Percentiles rank a stretch among this genome's conserved stretches.
Conservation (phyloP, 1,140 invertebrate genomes). For the Drosophila paulistorum region DNA sequence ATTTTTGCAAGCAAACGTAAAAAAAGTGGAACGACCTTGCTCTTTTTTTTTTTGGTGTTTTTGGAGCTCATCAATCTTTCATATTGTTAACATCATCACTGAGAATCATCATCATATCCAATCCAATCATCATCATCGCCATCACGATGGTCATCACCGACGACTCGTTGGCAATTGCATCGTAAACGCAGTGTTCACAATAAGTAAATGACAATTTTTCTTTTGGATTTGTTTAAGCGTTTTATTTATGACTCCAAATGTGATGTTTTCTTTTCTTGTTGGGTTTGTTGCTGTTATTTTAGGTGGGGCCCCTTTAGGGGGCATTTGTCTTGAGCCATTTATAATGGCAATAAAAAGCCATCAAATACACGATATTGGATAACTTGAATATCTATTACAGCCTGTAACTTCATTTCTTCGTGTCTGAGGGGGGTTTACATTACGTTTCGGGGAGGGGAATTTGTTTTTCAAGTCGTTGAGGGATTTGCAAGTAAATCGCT, state of each 20-base stretch:
- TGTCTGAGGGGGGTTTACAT: too few relatives aligned
- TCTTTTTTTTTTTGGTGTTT: background rate
- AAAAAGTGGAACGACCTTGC: conserved; percentile 55
- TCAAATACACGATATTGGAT: conserved; percentile 2
- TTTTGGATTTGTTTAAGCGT: conserved; percentile 40
- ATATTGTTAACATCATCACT: conserved; percentile 20
- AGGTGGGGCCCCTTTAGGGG: background rate
- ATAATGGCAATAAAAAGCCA: conserved; percentile 28
- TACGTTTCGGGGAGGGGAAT: background rate
- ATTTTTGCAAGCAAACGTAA: conserved; percentile 42
- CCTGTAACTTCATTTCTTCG: background rate
- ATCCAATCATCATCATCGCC: conserved; percentile 4
- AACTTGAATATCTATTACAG: conserved; percentile 25
- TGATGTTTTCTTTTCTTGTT: background rate
- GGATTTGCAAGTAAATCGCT: conserved; percentile 18
- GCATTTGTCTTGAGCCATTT: conserved; percentile 11
- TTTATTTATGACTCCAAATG: conserved; percentile 23
- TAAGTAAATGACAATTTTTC: conserved; percentile 30
- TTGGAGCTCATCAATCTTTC: conserved; percentile 49
- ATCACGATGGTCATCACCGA: conserved; percentile 13
- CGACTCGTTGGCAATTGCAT: conserved; percentile 34
- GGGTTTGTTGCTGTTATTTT: background rate
- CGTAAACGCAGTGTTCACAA: conserved; percentile 33
- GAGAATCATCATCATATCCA: conserved; percentile 21
- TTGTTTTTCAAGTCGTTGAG: conserved; percentile 1